Evolutionary conservation across 2,888 invertebrate genomes (phyloP), one percentile per base, ranked within the genome.

Genomic region (Dasysyrphus albostriatus): DNA sequence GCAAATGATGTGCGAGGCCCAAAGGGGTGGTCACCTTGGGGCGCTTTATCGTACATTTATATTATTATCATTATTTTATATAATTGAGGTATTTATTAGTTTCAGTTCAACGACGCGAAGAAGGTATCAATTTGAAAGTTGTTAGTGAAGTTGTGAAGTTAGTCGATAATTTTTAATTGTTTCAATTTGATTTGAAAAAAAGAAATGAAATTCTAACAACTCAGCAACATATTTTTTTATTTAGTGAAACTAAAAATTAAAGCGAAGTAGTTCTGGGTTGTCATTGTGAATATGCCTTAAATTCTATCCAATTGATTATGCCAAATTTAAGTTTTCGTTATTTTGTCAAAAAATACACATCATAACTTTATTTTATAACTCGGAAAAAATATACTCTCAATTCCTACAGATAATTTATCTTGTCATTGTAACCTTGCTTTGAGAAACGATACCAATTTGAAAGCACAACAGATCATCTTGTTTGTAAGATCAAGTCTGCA

Each of bases 1-100:
- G 51, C 39, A 73, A 70, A 56, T 67, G 61, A 61, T 56, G 51
- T 67, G n/a, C 69, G n/a, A 51, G 16, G 8, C 12, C 16, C 37
- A 39, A 69, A 65, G 37, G 19, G 72, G 44, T 54, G 29, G 24
- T 51, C 7, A 12, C 65, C 65, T 67, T 49, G 44, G 34, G 78
- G 34, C 32, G 49, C 24, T 63, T 51, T n/a, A 32, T 7, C 8
- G n/a, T 54, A 14, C 54, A 54, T 32, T 16, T 29, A n/a, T 14
- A 44, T 24, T 9, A 7, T 6, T 4, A 32, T 32, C 3, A 29
- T n/a, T n/a, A n/a, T n/a, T n/a, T n/a, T 61, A 42, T 9, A 14
- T 39, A 42, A 24, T 1, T 24, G 24, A 24, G n/a, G 9, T 32
- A 32, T 63, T 63, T 63, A 63, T 63, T 47, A 32, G 47, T 47